A percentile compares a stretch with the other conserved stretches of the same genome.
phyloP scores from a whole-genome alignment of 2,888 invertebrate species.

The Cosmorhoe ocellata region DNA sequence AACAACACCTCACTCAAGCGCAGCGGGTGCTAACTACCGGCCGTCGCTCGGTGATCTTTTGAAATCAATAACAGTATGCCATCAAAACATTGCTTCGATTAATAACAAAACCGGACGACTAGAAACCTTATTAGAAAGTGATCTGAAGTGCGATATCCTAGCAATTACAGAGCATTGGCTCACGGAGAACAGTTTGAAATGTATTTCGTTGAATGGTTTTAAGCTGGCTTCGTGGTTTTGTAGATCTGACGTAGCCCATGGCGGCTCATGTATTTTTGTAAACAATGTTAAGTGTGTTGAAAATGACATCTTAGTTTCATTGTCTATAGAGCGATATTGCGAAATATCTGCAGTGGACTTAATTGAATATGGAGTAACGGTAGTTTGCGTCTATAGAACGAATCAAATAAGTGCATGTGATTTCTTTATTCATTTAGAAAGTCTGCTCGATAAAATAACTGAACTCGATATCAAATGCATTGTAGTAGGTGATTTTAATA shows the following conservation, averaged over 20 bases:
- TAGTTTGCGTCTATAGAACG: too few relatives aligned
- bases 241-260: neutral
- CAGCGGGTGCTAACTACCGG: neutral
- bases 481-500: too few relatives aligned
- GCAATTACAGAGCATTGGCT: neutral
- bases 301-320: too few relatives aligned
- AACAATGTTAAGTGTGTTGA: too few relatives aligned
- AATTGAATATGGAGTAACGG: too few relatives aligned
- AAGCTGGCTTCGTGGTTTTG: neutral
- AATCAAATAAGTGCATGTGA: too few relatives aligned
- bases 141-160: neutral
- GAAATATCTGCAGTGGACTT: too few relatives aligned
- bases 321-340: too few relatives aligned
- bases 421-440: too few relatives aligned
- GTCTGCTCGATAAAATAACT: too few relatives aligned
- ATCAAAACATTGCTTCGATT: neutral
- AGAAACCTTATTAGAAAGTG: neutral
- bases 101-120: neutral
- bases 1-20: neutral
- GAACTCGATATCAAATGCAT: too few relatives aligned
- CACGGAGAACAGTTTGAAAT: neutral
- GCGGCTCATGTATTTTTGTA: neutral
- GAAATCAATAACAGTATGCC: neutral
- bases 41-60: neutral
- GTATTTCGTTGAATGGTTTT: neutral